phyloP scores from a whole-genome alignment of 2,797 vertebrate species.

The Phyllotis vaccarum region DNA sequence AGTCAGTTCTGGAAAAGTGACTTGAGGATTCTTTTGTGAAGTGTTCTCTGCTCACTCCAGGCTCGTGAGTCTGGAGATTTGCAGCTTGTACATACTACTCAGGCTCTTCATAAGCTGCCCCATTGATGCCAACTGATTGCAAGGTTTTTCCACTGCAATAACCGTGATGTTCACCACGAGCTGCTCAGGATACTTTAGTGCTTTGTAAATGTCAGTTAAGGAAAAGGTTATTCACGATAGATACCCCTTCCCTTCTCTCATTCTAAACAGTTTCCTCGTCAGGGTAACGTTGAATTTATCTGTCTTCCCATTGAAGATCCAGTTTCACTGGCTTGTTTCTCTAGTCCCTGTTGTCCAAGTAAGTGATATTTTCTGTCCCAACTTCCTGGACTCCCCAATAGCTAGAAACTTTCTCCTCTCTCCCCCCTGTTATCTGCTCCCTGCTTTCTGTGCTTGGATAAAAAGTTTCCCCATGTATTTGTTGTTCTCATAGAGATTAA shows the following conservation, averaged over 20 bases:
- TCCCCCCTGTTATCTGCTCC: neutral
- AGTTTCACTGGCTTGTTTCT: neutral
- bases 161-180: neutral
- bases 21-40: conserved; percentile 12
- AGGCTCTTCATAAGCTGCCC: neutral
- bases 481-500: neutral
- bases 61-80: neutral
- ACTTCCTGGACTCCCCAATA: neutral
- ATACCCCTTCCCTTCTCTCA: neutral
- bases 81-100: neutral
- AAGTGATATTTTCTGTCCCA: neutral
- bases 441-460: conserved; percentile 16
- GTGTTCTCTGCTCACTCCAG: neutral
- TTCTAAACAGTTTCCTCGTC: neutral
- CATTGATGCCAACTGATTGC: neutral
- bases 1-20: conserved; percentile 48
- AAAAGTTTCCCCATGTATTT: neutral
- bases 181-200: neutral
- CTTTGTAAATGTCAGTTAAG: conserved; percentile 29
- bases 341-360: neutral
- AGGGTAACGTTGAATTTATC: conserved; percentile 10
- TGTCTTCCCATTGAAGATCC: neutral
- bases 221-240: conserved; percentile 8
- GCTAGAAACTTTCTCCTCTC: neutral
- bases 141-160: neutral